Evolutionary conservation across 53 echinoderm and acorn worm species (phyloP), one percentile per base, ranked within the genome.

Genomic region (Hippasteria phrygiana): DNA sequence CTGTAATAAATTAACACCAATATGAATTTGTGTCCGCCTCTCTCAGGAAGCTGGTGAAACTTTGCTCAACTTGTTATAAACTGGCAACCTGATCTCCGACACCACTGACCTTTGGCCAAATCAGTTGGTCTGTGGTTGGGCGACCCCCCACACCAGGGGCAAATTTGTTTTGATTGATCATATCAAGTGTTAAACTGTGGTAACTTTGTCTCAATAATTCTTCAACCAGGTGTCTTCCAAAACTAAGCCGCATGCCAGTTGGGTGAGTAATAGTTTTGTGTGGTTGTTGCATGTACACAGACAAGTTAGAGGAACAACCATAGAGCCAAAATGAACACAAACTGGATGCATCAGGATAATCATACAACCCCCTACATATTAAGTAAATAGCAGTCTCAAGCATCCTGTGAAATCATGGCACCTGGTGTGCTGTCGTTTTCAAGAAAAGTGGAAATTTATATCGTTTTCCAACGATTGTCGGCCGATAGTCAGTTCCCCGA

Each of bases 111-210:
- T 78, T 59, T 78, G 78, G 37, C 78, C 62, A 54, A 26, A 59
- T 55, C 0, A 38, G 37, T 59, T 13, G 31, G 47, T 2, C 35
- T 20, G 78, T 11, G 55, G 78, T 41, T 39, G 2, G 17, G 11
- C 37, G 32, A 1, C 67, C 6, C 18, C 55, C 20, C 12, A 17
- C 36, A 36, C 55, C 73, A 36, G 36, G 55, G 24, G 55, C 55
- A 59, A 78, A 78, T 78, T 55, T 78, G 78, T 59, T 78, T 62
- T 36, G 38, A 22, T 59, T 78, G 78, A 78, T 78, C 78, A 37
- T 36, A 55, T 56, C 55, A 78, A 56, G 18, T 78, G 78, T 55
- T 59, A 78, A 55, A 78, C n/a, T 34, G 10, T 51, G 6, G 24
- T 27, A n/a, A n/a, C 9, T 7, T 31, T 53, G 54, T 76, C 76